Base-by-base conservation (phyloP, 2,113 vertebrate genomes). In the Leuciscus idus region DNA sequence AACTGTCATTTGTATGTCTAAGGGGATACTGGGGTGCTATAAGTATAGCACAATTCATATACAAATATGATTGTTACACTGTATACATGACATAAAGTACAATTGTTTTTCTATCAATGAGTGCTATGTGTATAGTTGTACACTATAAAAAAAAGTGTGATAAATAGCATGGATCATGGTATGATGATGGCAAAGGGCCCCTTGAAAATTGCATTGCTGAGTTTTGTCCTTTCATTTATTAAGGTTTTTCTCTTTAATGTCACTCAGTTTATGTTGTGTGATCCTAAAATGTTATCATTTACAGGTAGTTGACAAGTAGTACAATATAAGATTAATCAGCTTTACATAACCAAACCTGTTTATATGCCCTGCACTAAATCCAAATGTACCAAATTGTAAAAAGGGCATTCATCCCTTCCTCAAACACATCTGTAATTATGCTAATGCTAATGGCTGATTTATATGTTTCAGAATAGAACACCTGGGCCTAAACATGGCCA, bases 401-500 rank as follows among this genome's bases (percentile, higher is more conserved):
- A 39, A 4, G 13, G 43, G 8, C 4, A 55, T 55, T 28, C 21
- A 78, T 57, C 57, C 72, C 57, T 48, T 64, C 39, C 36, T 62
- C 55, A 64, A 46, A 15, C 2, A 26, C 39, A 13, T 68, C 28
- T 85, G 59, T 83, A 39, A 75, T 59, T 68, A n/a, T 75, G 72
- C 17, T 61, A 76, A 30, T 74, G 73, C 64, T 74, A 76, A 78
- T 88, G 28, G 87, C 30, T 89, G 55, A 81, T 94, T 82, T 92
- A 78, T 93, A 89, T 93, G n/a, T 92, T 81, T 43, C 95, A 99
- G 98, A 92, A 96, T 99, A 91, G 98, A 99, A 91, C 98, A 99
- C 90, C 93, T 99, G 89, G 96, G 97, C 86, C 95, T 99, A 89
- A 99, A 98, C 70, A 97, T 99, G 95, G 96, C 95, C 86, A 96